Base-by-base conservation (phyloP, 1,140 invertebrate species). In the Ditylenchus dipsaci region DNA sequence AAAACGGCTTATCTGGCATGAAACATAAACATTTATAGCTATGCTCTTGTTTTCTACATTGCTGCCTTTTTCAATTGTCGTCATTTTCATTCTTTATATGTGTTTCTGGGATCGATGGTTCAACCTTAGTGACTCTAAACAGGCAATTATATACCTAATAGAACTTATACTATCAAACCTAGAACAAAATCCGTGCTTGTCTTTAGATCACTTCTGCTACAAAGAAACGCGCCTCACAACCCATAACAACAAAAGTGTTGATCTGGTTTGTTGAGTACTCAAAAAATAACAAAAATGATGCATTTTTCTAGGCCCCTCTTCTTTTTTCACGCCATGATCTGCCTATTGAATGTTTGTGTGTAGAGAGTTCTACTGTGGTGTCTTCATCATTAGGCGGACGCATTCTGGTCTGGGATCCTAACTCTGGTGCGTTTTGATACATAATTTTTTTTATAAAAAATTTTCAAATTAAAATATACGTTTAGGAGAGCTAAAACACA, bases 41-140 rank as follows among this genome's bases (percentile, higher is more conserved):
- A 72, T 78, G 58, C 29, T 79, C 15, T 72, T 78, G 1, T 56
- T 66, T 17, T 80, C 72, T 8, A 62, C 67, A 13, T 13, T 78
- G 7, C 60, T 77, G 8, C 66, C 78, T 3, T 74, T 79, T 30
- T 65, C 69, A 29, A 73, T 75, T 23, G 77, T 79, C 17, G 60
- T 72, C 33, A 21, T 69, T 0, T 79, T 79, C 56, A 76, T 78
- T 1, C 70, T 81, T n/a, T 79, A 79, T 47, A 64, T 76, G 26
- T 80, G 67, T 57, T 74, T 77, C 42, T 78, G 72, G 67, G 77
- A 76, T 43, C 47, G 67, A 49, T 78, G 78, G 77, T 33, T 45
- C 38, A 42, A 62, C 26, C 64, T 68, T 57, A 56, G 68, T 30
- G 17, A 66, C 67, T 30, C 68, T 21, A 65, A 63, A 59, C n/a